Percentiles rank a stretch among this genome's conserved stretches.
phyloP scores from a whole-genome alignment of 1,140 invertebrate genomes.

The Orchesella cincta region DNA sequence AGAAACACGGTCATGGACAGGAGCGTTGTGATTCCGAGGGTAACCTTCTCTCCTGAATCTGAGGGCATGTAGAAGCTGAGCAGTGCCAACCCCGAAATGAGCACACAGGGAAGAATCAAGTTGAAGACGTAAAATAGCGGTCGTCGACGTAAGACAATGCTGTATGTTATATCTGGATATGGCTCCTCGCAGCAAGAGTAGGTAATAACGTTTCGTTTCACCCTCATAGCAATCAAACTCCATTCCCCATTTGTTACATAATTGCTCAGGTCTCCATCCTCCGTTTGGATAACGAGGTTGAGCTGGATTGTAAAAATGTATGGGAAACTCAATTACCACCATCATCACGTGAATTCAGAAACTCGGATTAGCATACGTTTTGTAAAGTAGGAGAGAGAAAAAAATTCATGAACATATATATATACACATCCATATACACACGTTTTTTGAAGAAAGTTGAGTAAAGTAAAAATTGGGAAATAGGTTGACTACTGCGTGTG shows the following conservation, averaged over 20 bases:
- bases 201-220: slow-evolving; percentile 57
- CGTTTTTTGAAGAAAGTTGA: too few species aligned
- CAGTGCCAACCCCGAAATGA: slow-evolving; percentile 62
- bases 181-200: slow-evolving; percentile 63
- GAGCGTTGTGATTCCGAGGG: slow-evolving; percentile 64
- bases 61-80: slow-evolving; percentile 65
- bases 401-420: neutral
- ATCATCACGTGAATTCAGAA: too few species aligned
- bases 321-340: too few species aligned
- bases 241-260: slow-evolving; percentile 26
- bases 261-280: slow-evolving; percentile 53
- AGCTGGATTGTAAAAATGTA: slow-evolving; percentile 51
- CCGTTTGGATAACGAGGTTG: slow-evolving; percentile 54
- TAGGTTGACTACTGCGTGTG: too few species aligned
- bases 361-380: too few species aligned
- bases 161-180: slow-evolving; percentile 64
- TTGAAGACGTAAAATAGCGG: slow-evolving; percentile 66
- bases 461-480: too few species aligned
- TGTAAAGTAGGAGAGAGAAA: too few species aligned
- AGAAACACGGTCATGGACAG: slow-evolving; percentile 68
- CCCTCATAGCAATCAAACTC: slow-evolving; percentile 57
- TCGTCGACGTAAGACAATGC: slow-evolving; percentile 58
- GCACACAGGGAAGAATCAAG: slow-evolving; percentile 64
- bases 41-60: slow-evolving; percentile 61
- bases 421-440: neutral